Evolutionary conservation across 2,797 vertebrate species (phyloP), one percentile per base, ranked within the genome.

Genomic region (Muraenolepis orangiensis): DNA sequence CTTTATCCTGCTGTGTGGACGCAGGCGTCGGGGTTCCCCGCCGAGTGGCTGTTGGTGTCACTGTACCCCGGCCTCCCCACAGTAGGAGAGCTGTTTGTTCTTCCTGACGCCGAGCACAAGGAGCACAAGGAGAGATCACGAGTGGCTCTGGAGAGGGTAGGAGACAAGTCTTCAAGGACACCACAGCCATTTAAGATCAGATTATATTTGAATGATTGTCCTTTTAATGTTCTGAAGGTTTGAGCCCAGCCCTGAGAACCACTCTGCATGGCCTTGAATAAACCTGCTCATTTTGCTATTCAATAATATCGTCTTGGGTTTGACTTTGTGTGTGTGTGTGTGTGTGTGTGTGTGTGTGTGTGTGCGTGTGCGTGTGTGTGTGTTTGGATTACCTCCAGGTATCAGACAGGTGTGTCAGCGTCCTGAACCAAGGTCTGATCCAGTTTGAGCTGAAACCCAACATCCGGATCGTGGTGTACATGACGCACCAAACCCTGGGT

Each of bases 401-500:
- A 83, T 94, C 94, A 42, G 93, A 96, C 83, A 91, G 93, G 71
- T 92, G 97, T 80, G 94, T 95, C 81, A 95, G 93, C 70, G 94
- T 95, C 72, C 93, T 99, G 82, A 98, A 96, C 89, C 96, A 97
- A 93, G 98, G 96, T 84, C 87, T 96, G 87, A 93, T 99, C 80
- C 95, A 97, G 85, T 99, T 99, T 90, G 96, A 98, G 72, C 91
- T 99, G 87, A 98, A 97, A 85, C 94, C 96, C 3, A 94, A 95
- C 5, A 93, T 95, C 71, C 95, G 92, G 86, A 94, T 99, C 67
- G 84, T 95, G 73, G 95, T 96, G 2, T 97, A 96, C 74, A 94
- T 97, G 77, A 97, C 96, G 82, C 97, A 98, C 84, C 91, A 98
- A 86, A 98, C 97, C 10, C 89, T 97, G 89, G 97, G 97, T 99